Base-by-base conservation (phyloP, 2,113 vertebrate genomes). In the Rhinolophus ferrumequinum region DNA sequence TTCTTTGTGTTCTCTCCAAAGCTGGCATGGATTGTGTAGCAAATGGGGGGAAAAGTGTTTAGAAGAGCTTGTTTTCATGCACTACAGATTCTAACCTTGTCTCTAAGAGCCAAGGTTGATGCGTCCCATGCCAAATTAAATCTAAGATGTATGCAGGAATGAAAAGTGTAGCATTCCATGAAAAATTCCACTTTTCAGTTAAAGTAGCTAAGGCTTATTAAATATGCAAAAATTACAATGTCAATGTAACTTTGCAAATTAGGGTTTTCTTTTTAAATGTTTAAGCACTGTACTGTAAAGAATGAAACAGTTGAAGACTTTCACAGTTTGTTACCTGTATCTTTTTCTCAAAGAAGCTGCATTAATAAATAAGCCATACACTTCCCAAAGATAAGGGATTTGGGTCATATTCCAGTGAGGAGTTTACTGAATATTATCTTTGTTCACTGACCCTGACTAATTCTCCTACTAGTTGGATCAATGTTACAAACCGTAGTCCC, bases 71-170 rank as follows among this genome's bases (percentile, higher is more conserved):
- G 77, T 98, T 98, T 92, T 86, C 90, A 96, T 97, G 97, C 98
- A 98, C 97, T 93, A 96, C 95, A 94, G 96, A 89, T 87, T 98
- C 97, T 96, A 87, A 98, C 98, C 98, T 98, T 98, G 95, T 95
- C 97, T 98, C 96, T 88, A 83, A 87, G 97, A 98, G 97, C 97
- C 98, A 98, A 98, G 98, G 98, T 98, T 98, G 98, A 93, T 96
- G 97, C 0, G 86, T 97, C 98, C 98, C 96, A 94, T 93, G 97
- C 97, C 98, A 98, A 97, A 98, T 98, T 88, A 98, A 98, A 94
- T 85, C 67, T 72, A 97, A 98, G 98, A 98, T 93, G 97, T 96
- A 85, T 82, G 98, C 98, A 92, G 94, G 96, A 97, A 97, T 97
- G 97, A 96, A 97, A 98, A 97, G 97, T 97, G 97, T 93, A 98